These are phyloP conservation scores for Caenorhabditis drosophilae DNA, from an alignment of 2,888 invertebrate genomes.

Conservation along the genomic window DNA sequence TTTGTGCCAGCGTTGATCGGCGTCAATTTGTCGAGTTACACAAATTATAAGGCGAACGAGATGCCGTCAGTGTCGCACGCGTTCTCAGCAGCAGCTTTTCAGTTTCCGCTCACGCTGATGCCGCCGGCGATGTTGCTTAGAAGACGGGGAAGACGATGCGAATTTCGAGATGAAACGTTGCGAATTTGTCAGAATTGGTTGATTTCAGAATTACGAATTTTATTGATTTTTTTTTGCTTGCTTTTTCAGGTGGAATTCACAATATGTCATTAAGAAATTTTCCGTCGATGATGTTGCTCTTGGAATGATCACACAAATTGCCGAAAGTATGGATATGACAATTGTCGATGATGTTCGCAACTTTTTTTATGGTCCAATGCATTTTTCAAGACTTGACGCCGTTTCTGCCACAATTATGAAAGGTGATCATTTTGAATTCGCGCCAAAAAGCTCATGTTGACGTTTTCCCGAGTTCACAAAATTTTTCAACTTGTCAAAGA, in stretches of 20 bases:
- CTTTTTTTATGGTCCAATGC: constrained; percentile 90
- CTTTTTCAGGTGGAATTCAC: constrained; percentile 97
- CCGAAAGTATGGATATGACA: constrained; percentile 90
- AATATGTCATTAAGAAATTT: constrained; percentile 75
- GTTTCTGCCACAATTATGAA: constrained; percentile 97
- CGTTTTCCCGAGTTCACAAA: no score
- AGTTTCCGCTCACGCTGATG: constrained; percentile 93
- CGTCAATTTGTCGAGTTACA: constrained; percentile 73
- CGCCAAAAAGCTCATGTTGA: no score
- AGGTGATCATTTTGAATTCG: no score
- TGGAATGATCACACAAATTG: constrained; percentile 92
- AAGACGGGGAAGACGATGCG: constrained; percentile 54
- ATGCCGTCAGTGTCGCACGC: constrained; percentile 79
- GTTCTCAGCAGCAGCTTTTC: constrained; percentile 87
- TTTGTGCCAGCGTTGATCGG: constrained; percentile 87
- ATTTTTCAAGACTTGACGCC: constrained; percentile 91
- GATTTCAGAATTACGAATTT: no score
- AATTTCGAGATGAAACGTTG: constrained; percentile 79
- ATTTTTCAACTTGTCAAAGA: background rate
- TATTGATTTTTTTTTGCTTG: no score
- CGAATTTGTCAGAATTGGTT: constrained; percentile 93
- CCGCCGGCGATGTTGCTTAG: constrained; percentile 68
- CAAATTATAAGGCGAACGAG: constrained; percentile 86
- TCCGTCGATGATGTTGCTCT: constrained; percentile 87
- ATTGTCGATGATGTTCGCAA: constrained; percentile 88